Percentiles rank a stretch among this genome's conserved stretches.
Conservation (phyloP, 2,113 vertebrate genomes). For the Xenus cinereus region DNA sequence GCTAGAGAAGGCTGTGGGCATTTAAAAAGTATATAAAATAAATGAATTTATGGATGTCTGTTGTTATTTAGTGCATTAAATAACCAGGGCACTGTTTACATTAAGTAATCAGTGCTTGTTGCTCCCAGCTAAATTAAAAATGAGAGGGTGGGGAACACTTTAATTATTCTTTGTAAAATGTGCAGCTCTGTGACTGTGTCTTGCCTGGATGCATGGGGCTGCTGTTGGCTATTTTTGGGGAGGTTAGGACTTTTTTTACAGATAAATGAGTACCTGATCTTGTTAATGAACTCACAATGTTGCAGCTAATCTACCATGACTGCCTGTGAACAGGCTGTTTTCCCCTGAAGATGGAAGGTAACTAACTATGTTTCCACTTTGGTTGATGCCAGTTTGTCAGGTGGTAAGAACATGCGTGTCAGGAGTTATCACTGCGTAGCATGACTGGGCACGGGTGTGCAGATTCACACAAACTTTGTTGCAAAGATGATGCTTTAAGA, state of each 20-base stretch:
- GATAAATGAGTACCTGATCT: background rate
- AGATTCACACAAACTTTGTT: background rate
- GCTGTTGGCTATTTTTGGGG: background rate
- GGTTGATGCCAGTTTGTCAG: background rate
- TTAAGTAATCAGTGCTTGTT: background rate
- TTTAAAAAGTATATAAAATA: background rate
- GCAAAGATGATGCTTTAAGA: background rate
- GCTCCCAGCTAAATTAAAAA: background rate
- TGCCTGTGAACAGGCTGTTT: background rate
- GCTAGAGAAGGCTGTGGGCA: background rate
- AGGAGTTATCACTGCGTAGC: background rate
- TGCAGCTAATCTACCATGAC: background rate
- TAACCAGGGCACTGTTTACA: background rate
- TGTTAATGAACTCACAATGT: background rate
- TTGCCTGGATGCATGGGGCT: background rate
- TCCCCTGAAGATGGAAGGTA: background rate
- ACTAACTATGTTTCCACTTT: background rate
- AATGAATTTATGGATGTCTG: background rate
- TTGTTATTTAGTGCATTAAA: background rate
- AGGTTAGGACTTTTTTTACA: background rate
- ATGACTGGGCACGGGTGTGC: background rate
- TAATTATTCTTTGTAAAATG: background rate
- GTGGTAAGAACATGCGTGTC: background rate
- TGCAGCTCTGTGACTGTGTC: background rate
- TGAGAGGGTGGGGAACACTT: background rate